A percentile compares a stretch with the other conserved stretches of the same genome.
These are phyloP conservation scores for Stegostoma tigrinum DNA, from an alignment of 2,113 vertebrate species.

Conservation along the genomic window DNA sequence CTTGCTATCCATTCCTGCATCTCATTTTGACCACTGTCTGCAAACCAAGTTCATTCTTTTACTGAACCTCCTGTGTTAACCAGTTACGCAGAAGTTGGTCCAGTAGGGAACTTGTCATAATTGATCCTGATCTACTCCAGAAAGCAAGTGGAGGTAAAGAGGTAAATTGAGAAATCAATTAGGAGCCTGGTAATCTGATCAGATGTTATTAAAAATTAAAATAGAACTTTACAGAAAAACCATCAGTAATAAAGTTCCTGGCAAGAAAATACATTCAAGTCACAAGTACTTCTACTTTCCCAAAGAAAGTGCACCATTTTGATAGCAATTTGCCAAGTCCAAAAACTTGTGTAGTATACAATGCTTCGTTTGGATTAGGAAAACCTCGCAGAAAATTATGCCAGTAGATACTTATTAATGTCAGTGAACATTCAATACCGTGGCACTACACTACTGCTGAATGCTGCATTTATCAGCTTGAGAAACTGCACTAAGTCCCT, in stretches of 20 bases:
- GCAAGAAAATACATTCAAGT: background rate
- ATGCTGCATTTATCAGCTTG: background rate
- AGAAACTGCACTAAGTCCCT: background rate
- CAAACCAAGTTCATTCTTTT: constrained; percentile 20
- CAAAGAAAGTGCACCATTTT: background rate
- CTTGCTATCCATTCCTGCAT: constrained; percentile 20
- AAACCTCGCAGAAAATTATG: background rate
- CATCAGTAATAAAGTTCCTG: background rate
- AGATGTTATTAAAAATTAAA: background rate
- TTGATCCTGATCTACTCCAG: constrained; percentile 28
- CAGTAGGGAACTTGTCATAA: constrained; percentile 19
- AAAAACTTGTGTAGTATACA: background rate
- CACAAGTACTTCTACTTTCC: background rate
- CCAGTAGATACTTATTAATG: background rate
- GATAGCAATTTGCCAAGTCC: background rate
- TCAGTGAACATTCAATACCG: background rate
- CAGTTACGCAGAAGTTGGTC: constrained; percentile 26
- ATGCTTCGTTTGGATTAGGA: background rate
- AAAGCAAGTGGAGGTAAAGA: constrained; percentile 24
- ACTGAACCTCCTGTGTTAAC: constrained; percentile 18
- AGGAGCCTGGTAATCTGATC: constrained; percentile 5
- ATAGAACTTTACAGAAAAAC: background rate
- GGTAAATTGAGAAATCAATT: constrained; percentile 20
- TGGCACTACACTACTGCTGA: background rate
- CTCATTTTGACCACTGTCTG: constrained; percentile 11